Conservation (phyloP, 2,113 vertebrate species). For the Genyomyrus donnyi region DNA sequence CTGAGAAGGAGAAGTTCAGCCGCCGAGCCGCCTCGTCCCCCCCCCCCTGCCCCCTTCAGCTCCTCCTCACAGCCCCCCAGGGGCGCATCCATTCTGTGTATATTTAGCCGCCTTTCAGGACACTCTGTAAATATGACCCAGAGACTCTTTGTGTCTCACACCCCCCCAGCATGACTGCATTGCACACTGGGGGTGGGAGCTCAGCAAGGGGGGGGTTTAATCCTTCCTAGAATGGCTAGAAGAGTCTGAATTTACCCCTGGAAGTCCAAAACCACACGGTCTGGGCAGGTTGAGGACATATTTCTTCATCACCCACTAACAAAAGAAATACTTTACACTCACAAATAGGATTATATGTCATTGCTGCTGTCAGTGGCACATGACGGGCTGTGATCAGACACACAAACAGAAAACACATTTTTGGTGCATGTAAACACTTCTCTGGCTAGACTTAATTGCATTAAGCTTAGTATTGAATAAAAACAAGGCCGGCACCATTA, state of each 20-base stretch:
- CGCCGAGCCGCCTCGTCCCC: not conserved
- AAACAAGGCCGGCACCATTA: not conserved
- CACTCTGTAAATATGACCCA: slow-evolving; percentile 11
- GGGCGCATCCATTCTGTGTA: not conserved
- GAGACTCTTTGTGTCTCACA: not conserved
- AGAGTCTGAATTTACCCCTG: not conserved
- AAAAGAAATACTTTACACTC: slow-evolving; percentile 1
- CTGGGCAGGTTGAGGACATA: not conserved
- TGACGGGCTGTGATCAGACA: not conserved
- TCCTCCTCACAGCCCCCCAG: not conserved
- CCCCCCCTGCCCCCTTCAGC: not conserved
- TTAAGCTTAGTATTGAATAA: not conserved
- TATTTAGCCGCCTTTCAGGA: not conserved
- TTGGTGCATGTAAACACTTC: not conserved
- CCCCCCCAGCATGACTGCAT: not conserved
- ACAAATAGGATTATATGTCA: not conserved
- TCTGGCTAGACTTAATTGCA: not conserved
- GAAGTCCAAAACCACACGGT: not conserved
- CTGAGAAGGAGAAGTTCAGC: not conserved
- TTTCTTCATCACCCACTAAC: not conserved
- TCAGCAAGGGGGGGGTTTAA: not conserved
- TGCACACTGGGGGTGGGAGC: not conserved
- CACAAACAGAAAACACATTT: slow-evolving; percentile 6
- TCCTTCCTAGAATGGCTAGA: not conserved
- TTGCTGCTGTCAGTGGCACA: not conserved